phyloP scores from a whole-genome alignment of 2,888 invertebrate species.

The Galerucella pusilla region DNA sequence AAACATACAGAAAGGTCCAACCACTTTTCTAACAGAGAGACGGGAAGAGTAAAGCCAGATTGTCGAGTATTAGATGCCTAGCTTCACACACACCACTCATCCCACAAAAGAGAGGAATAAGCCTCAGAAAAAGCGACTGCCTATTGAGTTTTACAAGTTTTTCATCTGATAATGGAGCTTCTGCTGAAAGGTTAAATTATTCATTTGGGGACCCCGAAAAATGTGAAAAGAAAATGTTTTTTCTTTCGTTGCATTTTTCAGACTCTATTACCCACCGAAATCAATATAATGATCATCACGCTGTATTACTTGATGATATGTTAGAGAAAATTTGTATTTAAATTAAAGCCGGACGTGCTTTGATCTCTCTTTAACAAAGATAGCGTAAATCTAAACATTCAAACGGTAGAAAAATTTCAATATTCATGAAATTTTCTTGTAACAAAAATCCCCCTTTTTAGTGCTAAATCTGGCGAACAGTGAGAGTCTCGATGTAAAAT shows the following conservation, averaged over 20 bases:
- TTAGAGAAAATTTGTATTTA: neutral
- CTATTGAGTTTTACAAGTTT: constrained; percentile 35
- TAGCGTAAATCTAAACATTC: constrained; percentile 14
- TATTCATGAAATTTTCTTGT: constrained; percentile 19
- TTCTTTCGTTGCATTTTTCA: constrained; percentile 11
- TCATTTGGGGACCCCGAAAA: constrained; percentile 30
- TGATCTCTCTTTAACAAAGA: constrained; percentile 9
- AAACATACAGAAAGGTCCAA: neutral
- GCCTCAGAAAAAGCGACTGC: constrained; percentile 29
- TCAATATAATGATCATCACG: neutral
- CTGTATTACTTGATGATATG: neutral
- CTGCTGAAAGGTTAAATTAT: constrained; percentile 32
- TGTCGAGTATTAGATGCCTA: constrained; percentile 35
- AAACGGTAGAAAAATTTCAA: constrained; percentile 22
- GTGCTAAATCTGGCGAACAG: constrained; percentile 24
- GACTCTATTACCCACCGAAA: constrained; percentile 15
- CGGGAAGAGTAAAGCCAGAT: constrained; percentile 38
- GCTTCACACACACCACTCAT: constrained; percentile 39
- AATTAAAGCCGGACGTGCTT: neutral
- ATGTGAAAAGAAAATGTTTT: constrained; percentile 22
- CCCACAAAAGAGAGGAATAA: constrained; percentile 34
- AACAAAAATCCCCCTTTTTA: constrained; percentile 21
- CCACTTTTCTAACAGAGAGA: constrained; percentile 22
- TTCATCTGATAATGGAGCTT: constrained; percentile 34
- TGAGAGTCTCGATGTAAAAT: constrained; percentile 24